A percentile compares a stretch with the other conserved stretches of the same genome.
These are phyloP conservation scores for Copidosoma aretas DNA, from an alignment of 2,888 invertebrate species.

Conservation along the genomic window DNA sequence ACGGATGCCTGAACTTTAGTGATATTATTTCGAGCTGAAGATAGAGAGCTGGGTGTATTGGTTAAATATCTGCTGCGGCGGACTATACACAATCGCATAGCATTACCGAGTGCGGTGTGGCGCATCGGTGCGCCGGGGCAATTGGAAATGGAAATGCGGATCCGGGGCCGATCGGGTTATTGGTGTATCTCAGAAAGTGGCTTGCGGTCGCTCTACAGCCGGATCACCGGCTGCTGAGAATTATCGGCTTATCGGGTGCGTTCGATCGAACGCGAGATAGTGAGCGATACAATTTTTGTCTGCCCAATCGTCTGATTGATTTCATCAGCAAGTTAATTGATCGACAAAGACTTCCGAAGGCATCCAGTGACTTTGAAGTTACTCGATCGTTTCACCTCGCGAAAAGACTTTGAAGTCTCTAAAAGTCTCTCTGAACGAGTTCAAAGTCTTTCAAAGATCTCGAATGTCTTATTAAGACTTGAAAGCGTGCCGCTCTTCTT, in stretches of 20 bases:
- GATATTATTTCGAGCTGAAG: not conserved
- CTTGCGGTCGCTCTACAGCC: not conserved
- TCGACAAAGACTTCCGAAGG: too few species aligned
- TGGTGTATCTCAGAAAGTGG: not conserved
- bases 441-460: too few species aligned
- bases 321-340: too few species aligned
- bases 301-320: too few species aligned
- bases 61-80: conserved; percentile 1
- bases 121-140: not conserved
- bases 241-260: not conserved
- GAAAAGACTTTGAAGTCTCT: too few species aligned
- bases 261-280: not conserved
- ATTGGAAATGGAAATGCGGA: conserved; percentile 2
- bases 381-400: too few species aligned
- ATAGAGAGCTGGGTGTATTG: not conserved
- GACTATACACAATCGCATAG: not conserved
- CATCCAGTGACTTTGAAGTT: too few species aligned
- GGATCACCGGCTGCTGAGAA: not conserved
- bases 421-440: too few species aligned
- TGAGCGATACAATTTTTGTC: too few species aligned
- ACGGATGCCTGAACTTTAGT: too few species aligned
- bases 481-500: too few species aligned
- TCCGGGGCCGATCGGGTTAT: not conserved
- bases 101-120: not conserved
- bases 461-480: too few species aligned